Percentiles rank a stretch among this genome's conserved stretches.
phyloP scores from a whole-genome alignment of 2,113 vertebrate genomes.

The Crotalus horridus region DNA sequence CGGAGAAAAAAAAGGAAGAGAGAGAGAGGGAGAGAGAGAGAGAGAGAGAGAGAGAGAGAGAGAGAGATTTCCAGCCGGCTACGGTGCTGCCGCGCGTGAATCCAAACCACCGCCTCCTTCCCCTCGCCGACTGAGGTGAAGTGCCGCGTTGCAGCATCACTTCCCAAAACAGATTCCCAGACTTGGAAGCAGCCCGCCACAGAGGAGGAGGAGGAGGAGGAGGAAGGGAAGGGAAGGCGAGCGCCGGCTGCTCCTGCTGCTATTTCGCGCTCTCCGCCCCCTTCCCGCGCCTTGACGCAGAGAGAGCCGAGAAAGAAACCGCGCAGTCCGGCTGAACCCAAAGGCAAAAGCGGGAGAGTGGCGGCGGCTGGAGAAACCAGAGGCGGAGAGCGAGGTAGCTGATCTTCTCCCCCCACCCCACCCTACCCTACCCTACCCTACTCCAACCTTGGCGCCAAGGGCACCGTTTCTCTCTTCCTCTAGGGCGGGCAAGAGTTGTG shows the following conservation, averaged over 20 bases:
- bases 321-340: not conserved
- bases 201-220: not conserved
- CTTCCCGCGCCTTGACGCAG: not conserved
- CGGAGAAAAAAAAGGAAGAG: not conserved
- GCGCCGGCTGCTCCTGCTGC: not conserved
- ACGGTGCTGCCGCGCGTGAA: not conserved
- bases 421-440: no score
- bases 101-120: not conserved
- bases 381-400: not conserved
- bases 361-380: not conserved
- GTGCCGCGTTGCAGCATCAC: conserved; percentile 24
- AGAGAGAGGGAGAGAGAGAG: not conserved
- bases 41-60: not conserved
- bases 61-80: not conserved
- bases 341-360: not conserved
- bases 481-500: not conserved
- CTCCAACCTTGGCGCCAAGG: not conserved
- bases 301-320: not conserved
- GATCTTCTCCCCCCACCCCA: no score
- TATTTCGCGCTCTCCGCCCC: not conserved
- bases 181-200: not conserved
- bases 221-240: no score
- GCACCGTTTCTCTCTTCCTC: not conserved
- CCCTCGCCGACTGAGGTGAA: not conserved
- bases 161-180: not conserved